phyloP scores from a whole-genome alignment of 2,888 invertebrate species.

The Netelia melanura region DNA sequence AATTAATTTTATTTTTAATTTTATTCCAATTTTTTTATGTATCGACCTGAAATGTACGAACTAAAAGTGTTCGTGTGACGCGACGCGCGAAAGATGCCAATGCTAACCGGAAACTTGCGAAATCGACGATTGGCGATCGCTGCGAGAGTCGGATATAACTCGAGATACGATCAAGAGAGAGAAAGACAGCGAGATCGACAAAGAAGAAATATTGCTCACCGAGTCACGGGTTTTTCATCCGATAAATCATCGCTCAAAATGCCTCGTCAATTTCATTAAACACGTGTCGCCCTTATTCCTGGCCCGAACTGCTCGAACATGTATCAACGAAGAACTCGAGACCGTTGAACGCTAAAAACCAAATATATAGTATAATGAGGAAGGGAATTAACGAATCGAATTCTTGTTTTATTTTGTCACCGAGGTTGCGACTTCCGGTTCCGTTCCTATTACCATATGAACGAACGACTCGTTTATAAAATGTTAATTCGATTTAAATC shows the following conservation, averaged over 20 bases:
- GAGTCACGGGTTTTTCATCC: constrained; percentile 12
- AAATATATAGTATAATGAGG: neutral
- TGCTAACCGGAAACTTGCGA: constrained; percentile 47
- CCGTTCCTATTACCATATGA: constrained; percentile 23
- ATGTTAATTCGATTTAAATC: neutral
- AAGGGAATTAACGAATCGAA: neutral
- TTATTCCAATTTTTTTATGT: neutral
- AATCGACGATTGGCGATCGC: constrained; percentile 20
- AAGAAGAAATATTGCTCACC: constrained; percentile 22
- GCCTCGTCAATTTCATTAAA: too few species aligned
- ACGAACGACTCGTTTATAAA: neutral
- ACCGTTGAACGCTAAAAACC: neutral
- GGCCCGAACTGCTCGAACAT: neutral
- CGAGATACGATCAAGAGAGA: neutral
- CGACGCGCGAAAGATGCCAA: neutral
- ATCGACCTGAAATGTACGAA: neutral
- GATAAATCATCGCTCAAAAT: constrained; percentile 37
- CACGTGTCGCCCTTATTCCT: too few species aligned
- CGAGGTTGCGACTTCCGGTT: constrained; percentile 53
- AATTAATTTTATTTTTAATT: neutral
- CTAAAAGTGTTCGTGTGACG: neutral
- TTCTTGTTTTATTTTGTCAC: neutral
- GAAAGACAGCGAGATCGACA: neutral
- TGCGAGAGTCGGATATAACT: constrained; percentile 32
- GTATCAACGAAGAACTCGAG: neutral